Conservation (phyloP, 2,113 vertebrate genomes). For the Sinocyclocheilus grahami region DNA sequence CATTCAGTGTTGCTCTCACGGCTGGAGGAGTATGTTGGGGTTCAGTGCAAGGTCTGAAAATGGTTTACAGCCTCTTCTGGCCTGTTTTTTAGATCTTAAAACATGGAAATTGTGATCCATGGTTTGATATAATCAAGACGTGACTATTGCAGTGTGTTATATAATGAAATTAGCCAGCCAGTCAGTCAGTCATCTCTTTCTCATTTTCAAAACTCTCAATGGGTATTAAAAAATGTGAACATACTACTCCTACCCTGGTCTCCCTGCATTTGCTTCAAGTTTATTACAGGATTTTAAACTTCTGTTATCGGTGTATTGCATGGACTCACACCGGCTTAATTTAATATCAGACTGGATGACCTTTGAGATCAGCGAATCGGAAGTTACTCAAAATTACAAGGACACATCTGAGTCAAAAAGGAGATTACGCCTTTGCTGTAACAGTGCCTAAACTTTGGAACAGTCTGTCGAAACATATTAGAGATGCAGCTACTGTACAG, state of each 20-base stretch:
- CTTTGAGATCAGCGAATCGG: neutral
- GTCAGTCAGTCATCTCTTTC: neutral
- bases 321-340: neutral
- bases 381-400: neutral
- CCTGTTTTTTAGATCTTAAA: neutral
- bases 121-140: neutral
- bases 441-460: neutral
- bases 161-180: neutral
- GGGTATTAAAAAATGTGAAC: neutral
- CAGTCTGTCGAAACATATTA: no score
- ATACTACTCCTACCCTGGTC: neutral
- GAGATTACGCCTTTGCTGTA: neutral
- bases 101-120: neutral
- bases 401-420: neutral
- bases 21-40: no score
- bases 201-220: neutral
- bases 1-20: no score
- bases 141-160: neutral
- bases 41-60: no score
- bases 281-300: neutral
- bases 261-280: neutral
- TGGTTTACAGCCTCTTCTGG: no score
- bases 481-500: no score
- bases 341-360: neutral
- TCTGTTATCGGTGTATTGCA: neutral